phyloP scores from a whole-genome alignment of 2,888 invertebrate genomes.

The Clostera curtula region DNA sequence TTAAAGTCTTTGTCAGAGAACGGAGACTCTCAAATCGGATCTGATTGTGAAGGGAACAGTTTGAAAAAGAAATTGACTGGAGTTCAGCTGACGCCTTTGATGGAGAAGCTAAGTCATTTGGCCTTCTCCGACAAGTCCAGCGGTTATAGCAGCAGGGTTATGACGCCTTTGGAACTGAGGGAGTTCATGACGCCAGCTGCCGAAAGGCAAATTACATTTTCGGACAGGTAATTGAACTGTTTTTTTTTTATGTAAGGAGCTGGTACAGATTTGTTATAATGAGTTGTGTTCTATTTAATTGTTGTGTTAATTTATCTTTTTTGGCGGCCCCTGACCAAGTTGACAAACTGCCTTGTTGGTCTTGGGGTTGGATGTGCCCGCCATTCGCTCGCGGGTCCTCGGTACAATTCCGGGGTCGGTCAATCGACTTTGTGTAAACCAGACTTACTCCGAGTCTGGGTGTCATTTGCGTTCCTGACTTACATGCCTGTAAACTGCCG shows the following conservation, averaged over 20 bases:
- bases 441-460: too few species aligned
- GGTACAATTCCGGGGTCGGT: too few species aligned
- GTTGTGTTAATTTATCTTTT: too few species aligned
- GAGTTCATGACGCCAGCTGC: constrained; percentile 57
- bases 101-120: constrained; percentile 86
- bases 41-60: constrained; percentile 48
- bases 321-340: too few species aligned
- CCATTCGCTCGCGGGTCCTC: too few species aligned
- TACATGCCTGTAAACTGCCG: too few species aligned
- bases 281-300: too few species aligned
- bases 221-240: constrained; percentile 38
- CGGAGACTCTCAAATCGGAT: constrained; percentile 45
- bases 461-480: too few species aligned
- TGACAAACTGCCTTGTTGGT: too few species aligned
- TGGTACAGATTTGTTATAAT: too few species aligned
- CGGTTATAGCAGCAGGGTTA: constrained; percentile 80
- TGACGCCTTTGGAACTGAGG: constrained; percentile 74
- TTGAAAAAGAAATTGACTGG: constrained; percentile 76
- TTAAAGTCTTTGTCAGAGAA: constrained; percentile 78
- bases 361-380: too few species aligned
- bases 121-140: constrained; percentile 81
- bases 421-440: too few species aligned
- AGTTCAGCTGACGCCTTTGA: constrained; percentile 84
- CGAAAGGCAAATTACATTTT: constrained; percentile 53
- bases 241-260: constrained; percentile 2